These are phyloP conservation scores for Zeus faber DNA, from an alignment of 2,113 vertebrate species.

Conservation along the genomic window DNA sequence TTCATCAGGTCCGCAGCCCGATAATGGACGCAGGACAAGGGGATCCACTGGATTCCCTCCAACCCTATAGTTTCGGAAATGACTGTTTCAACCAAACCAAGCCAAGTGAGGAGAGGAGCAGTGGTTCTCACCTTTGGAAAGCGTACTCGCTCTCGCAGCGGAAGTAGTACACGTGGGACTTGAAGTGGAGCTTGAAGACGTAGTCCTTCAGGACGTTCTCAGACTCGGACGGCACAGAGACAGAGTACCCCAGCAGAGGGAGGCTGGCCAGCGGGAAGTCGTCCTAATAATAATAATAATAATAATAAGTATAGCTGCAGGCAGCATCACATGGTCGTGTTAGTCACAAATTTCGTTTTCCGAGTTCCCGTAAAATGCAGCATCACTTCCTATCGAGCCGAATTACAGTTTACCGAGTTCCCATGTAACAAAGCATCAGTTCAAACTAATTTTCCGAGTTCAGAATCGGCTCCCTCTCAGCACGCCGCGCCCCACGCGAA, in stretches of 20 bases:
- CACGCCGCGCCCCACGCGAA: too few relatives aligned
- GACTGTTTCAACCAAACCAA: too few relatives aligned
- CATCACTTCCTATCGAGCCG: background rate
- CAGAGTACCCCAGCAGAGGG: constrained; percentile 92
- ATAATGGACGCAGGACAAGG: too few relatives aligned
- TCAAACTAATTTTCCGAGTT: background rate
- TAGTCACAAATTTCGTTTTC: background rate
- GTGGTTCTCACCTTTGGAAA: constrained; percentile 86
- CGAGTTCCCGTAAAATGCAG: too few relatives aligned
- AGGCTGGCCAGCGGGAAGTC: constrained; percentile 95
- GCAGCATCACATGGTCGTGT: background rate
- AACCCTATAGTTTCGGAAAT: too few relatives aligned
- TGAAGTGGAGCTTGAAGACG: constrained; percentile 98
- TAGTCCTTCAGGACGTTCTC: constrained; percentile 98
- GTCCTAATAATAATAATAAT: constrained; percentile 72
- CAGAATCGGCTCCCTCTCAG: too few relatives aligned
- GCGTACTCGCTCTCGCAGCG: constrained; percentile 96
- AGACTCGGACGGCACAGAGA: constrained; percentile 88
- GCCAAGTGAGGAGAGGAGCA: background rate
- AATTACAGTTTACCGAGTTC: background rate
- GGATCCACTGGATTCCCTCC: too few relatives aligned
- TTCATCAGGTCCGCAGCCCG: too few relatives aligned
- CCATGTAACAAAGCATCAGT: too few relatives aligned
- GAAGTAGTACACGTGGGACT: constrained; percentile 98
- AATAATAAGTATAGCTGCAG: background rate